A percentile compares a stretch with the other conserved stretches of the same genome.
Conservation (phyloP, 2,113 vertebrate genomes). For the Notarius quadriscutis region DNA sequence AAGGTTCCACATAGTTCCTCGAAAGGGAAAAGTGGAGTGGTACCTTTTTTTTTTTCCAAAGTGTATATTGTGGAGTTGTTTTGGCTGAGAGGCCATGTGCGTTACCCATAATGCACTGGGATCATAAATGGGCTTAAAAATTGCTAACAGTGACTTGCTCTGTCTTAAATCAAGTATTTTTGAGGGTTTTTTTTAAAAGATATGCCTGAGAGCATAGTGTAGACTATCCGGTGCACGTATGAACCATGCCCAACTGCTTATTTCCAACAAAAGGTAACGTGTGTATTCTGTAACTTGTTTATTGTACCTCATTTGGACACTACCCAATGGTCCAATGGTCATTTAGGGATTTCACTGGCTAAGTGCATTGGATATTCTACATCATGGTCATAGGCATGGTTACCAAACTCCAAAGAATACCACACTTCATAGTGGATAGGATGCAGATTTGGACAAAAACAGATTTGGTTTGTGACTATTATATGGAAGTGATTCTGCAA, state of each 20-base stretch:
- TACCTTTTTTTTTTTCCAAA: background rate
- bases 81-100: background rate
- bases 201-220: background rate
- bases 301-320: too few relatives aligned
- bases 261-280: background rate
- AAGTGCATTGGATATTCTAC: background rate
- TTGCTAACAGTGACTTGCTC: background rate
- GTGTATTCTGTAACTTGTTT: background rate
- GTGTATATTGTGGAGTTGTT: background rate
- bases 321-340: background rate
- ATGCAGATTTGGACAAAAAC: background rate
- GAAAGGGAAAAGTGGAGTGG: background rate
- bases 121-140: background rate
- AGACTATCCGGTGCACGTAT: background rate
- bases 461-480: too few relatives aligned
- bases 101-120: background rate
- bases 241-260: background rate
- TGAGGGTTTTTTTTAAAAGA: background rate
- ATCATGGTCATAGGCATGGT: background rate
- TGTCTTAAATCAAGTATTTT: background rate
- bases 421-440: background rate
- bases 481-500: background rate
- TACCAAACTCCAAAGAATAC: background rate
- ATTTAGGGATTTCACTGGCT: background rate
- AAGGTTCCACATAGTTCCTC: background rate